These are phyloP conservation scores for Platorchestia sp. DNA, from an alignment of 1,140 invertebrate species.

Conservation along the genomic window DNA sequence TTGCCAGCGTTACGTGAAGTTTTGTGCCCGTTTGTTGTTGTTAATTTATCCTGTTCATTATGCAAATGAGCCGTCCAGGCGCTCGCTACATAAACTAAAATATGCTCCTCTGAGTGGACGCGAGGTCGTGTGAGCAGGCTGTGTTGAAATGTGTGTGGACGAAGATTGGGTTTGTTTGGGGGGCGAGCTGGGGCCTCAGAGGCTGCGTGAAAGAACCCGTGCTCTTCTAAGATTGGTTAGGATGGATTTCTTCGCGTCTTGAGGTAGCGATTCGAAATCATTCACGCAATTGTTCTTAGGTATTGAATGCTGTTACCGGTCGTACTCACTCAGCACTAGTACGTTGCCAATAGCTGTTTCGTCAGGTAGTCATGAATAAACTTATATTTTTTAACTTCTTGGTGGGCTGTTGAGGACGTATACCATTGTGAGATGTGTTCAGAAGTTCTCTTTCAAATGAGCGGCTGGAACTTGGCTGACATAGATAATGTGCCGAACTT, in stretches of 20 bases:
- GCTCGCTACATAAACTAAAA: slow-evolving; percentile 8
- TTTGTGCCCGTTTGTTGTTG: slow-evolving; percentile 35
- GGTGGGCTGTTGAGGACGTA: not conserved
- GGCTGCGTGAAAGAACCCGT: not conserved
- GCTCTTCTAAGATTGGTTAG: not conserved
- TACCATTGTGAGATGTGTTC: not conserved
- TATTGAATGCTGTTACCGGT: not conserved
- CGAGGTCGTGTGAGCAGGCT: not conserved
- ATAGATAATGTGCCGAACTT: not conserved
- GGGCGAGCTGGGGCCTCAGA: not conserved
- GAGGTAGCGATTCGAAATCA: not conserved
- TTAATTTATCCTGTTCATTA: slow-evolving; percentile 45
- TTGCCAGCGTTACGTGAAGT: slow-evolving; percentile 49
- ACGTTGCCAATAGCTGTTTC: not conserved
- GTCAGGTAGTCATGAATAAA: not conserved
- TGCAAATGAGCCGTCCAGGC: slow-evolving; percentile 44
- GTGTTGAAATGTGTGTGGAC: not conserved
- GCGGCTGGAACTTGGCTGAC: not conserved
- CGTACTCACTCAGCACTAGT: not conserved
- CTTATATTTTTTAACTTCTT: not conserved
- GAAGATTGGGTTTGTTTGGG: not conserved
- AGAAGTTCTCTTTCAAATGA: not conserved
- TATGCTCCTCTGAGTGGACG: not conserved
- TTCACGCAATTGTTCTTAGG: not conserved
- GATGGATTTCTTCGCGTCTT: not conserved